These are phyloP conservation scores for Acrobasis repandana DNA, from an alignment of 2,888 invertebrate species.

Conservation along the genomic window DNA sequence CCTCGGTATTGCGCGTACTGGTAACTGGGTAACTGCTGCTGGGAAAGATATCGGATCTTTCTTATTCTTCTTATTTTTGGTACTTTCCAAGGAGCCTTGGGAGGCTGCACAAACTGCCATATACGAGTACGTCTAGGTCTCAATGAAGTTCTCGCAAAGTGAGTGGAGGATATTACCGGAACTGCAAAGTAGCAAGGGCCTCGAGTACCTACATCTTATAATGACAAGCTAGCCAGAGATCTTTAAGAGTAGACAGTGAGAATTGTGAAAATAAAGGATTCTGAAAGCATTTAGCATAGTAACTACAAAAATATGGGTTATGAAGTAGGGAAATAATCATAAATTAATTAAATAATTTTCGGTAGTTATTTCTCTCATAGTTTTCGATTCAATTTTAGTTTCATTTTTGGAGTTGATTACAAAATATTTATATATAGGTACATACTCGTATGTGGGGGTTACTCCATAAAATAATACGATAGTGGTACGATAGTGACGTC, in stretches of 20 bases:
- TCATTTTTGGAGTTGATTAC: too few species aligned
- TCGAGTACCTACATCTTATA: slow-evolving; percentile 79
- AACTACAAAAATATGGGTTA: too few species aligned
- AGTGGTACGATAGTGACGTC: too few species aligned
- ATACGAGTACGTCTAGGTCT: slow-evolving; percentile 15
- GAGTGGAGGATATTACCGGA: slow-evolving; percentile 87
- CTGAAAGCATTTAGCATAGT: neutral
- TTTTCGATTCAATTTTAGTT: too few species aligned
- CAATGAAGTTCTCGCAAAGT: slow-evolving; percentile 71
- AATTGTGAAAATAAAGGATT: neutral
- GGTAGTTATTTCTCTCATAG: too few species aligned
- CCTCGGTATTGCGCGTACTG: slow-evolving; percentile 34
- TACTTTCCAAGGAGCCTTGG: slow-evolving; percentile 21
- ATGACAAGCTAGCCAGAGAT: slow-evolving; percentile 65
- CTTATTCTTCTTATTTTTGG: slow-evolving; percentile 84
- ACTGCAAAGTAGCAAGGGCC: slow-evolving; percentile 84
- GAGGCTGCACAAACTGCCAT: slow-evolving; percentile 38
- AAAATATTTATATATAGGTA: too few species aligned
- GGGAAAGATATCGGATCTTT: slow-evolving; percentile 80
- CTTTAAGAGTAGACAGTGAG: slow-evolving; percentile 42
- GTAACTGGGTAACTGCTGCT: slow-evolving; percentile 22
- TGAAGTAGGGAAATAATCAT: too few species aligned
- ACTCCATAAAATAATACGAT: too few species aligned
- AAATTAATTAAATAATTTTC: too few species aligned
- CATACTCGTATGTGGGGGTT: too few species aligned